phyloP scores from a whole-genome alignment of 1,140 invertebrate genomes.

The Sycophila sp. region DNA sequence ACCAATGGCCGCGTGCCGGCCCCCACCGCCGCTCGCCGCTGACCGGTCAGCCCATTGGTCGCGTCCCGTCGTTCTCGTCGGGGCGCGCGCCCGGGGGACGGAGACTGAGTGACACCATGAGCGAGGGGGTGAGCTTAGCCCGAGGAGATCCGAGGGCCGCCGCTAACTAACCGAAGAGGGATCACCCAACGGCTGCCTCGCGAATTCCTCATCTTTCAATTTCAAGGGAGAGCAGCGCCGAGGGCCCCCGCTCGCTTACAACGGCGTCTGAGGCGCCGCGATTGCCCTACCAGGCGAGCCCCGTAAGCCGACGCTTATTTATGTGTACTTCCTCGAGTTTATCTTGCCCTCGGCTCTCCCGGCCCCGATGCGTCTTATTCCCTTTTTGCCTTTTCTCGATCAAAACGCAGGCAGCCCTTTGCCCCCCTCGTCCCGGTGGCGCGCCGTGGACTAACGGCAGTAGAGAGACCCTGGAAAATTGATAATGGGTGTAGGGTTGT shows the following conservation, averaged over 20 bases:
- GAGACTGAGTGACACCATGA: neutral
- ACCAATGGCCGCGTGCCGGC: constrained; percentile 61
- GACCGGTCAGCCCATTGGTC: constrained; percentile 64
- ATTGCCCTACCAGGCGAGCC: too few species aligned
- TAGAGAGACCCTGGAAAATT: too few species aligned
- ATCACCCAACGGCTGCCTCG: constrained; percentile 58
- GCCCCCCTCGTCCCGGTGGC: too few species aligned
- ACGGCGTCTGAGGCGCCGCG: neutral
- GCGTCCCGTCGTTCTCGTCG: constrained; percentile 50
- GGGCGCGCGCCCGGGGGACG: neutral
- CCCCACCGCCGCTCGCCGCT: constrained; percentile 56
- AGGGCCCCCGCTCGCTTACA: neutral
- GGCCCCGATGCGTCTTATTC: too few species aligned
- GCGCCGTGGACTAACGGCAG: too few species aligned
- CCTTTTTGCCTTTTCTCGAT: too few species aligned
- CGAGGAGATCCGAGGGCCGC: constrained; percentile 50
- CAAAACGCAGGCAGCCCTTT: too few species aligned
- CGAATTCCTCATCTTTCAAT: constrained; percentile 34
- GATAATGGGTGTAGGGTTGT: too few species aligned
- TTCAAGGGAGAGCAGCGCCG: neutral
- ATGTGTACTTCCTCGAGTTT: too few species aligned
- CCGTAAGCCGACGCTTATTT: too few species aligned
- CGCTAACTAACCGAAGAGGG: constrained; percentile 62
- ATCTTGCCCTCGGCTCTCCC: too few species aligned
- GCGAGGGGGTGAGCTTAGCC: neutral